Base-by-base conservation (phyloP, 2,888 invertebrate genomes). In the Liopterus haemorrhoidalis region DNA sequence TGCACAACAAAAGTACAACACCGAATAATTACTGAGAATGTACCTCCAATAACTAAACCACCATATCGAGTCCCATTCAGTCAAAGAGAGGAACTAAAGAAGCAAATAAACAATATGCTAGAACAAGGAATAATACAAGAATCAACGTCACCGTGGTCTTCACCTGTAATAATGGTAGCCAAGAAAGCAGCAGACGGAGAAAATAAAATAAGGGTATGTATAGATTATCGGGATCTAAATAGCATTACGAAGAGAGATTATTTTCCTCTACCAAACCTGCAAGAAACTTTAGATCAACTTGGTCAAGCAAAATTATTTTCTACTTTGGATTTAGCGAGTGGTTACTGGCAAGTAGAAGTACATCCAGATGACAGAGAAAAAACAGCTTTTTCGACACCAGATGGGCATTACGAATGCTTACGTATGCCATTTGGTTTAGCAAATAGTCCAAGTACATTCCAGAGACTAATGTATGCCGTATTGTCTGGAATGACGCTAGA, bases 101-200 rank as follows among this genome's bases (percentile, higher is more conserved):
- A 41, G 5, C 33, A 50, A 28, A 57, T 4, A 27, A 42, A 4
- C 47, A n/a, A 55, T 35, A 51, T 62, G 51, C 31, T 61, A n/a
- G 42, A 54, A 4, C 41, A 54, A 12, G 54, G 53, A 9, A 49
- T 59, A 6, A 55, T 59, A 8, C 37, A 51, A 38, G 56, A 52
- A 3, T 60, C 59, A 2, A 48, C 41, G 2, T 57, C 57, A 15
- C 63, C 65, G 1, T 68, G 61, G 60, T 51, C 58, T 4, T 53
- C 59, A 2, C 65, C 64, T 0, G 53, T 65, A 3, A 60, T 65
- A 2, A 32, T 68, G 1, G 63, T 64, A 2, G 52, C 52, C 12
- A 68, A 66, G 50, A 62, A 61, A 41, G 53, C 59, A 8, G 51
- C 50, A 8, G 49, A 51, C 11, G 50, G 50, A 2, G 47, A 38